These are phyloP conservation scores for Palloptera scutellata DNA, from an alignment of 2,888 invertebrate genomes.

Conservation along the genomic window DNA sequence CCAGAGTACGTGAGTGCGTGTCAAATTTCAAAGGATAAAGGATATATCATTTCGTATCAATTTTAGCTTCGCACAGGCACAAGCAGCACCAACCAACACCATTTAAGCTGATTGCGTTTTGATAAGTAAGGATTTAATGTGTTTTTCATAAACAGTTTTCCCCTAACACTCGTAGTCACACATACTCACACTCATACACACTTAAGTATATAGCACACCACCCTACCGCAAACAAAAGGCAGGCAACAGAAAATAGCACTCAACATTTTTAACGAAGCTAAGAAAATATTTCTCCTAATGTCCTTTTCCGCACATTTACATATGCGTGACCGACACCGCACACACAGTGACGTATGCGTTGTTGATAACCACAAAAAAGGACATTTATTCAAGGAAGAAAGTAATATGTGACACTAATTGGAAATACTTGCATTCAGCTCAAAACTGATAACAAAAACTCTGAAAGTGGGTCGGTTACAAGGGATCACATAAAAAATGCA, in stretches of 20 bases:
- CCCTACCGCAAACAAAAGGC: conserved; percentile 4
- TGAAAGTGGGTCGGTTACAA: too few relatives aligned
- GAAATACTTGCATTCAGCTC: too few relatives aligned
- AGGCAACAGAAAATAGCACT: conserved; percentile 4
- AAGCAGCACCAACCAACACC: conserved; percentile 21
- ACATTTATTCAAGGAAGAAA: conserved; percentile 4
- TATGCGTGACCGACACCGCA: conserved; percentile 47
- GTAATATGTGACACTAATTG: conserved; percentile 31
- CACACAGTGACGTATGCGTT: too few relatives aligned
- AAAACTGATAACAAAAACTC: too few relatives aligned
- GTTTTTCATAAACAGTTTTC: conserved; percentile 49
- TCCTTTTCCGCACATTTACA: conserved; percentile 39
- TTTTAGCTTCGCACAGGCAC: conserved; percentile 16
- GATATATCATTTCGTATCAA: conserved; percentile 36
- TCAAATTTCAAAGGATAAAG: conserved; percentile 34
- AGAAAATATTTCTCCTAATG: conserved; percentile 41
- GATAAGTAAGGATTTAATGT: conserved; percentile 57
- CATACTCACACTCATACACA: neutral
- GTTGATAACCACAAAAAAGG: neutral
- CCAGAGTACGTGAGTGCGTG: conserved; percentile 29
- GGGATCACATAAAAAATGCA: too few relatives aligned
- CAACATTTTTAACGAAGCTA: conserved; percentile 42
- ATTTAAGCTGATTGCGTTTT: conserved; percentile 53
- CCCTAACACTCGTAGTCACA: neutral
- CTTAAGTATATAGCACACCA: neutral